Evolutionary conservation across 92 coral and sea anemone species (phyloP), one percentile per base, ranked within the genome.

Genomic region (Muricea muricata): DNA sequence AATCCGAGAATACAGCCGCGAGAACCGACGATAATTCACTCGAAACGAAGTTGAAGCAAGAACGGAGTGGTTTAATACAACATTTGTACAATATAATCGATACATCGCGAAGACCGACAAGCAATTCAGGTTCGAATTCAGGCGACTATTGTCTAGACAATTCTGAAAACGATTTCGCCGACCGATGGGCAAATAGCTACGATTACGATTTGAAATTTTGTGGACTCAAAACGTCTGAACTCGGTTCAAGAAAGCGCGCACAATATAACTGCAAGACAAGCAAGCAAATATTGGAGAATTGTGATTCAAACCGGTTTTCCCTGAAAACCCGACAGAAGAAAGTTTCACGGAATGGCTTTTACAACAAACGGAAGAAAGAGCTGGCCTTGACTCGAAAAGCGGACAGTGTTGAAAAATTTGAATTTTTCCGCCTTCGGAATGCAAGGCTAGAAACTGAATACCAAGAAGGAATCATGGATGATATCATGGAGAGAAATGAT

Each of bases 121-220:
- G 4, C 60, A 23, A n/a, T 29, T 18, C 60, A n/a, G n/a, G n/a
- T n/a, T n/a, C n/a, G n/a, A n/a, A n/a, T n/a, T n/a, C n/a, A n/a
- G n/a, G 18, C 39, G 80, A 45, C 6, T 17, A 52, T 17, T 52
- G 60, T 4, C 26, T 18, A 20, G 60, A 52, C 60, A 52, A 25
- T 7, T 52, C n/a, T n/a, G n/a, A n/a, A n/a, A n/a, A n/a, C n/a
- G n/a, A n/a, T n/a, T n/a, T n/a, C n/a, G n/a, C n/a, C n/a, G n/a
- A n/a, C n/a, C n/a, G n/a, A 74, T 47, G 80, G 50, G 9, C 35
- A 25, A 26, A 74, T 46, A 15, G 48, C 15, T 41, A 70, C 39
- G 80, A 74, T 29, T 42, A 47, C 41, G 56, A 74, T 74, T 74
- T 74, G 21, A 42, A 50, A 47, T 74, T 69, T 32, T 69, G 46